phyloP scores from a whole-genome alignment of 1,140 invertebrate genomes.

The Saccostrea glomerata region DNA sequence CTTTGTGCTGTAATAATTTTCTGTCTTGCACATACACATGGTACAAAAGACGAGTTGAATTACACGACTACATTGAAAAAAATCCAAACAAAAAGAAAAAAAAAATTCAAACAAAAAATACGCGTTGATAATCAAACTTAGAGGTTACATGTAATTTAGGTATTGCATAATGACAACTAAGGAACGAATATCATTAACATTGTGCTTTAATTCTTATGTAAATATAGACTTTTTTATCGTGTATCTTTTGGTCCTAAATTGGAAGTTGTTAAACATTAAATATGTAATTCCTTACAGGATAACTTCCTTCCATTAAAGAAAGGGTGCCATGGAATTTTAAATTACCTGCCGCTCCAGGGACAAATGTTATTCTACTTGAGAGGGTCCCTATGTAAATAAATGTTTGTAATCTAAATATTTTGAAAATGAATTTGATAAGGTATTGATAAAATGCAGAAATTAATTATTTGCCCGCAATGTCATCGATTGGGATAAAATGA shows the following conservation, averaged over 20 bases:
- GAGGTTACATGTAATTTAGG: background rate
- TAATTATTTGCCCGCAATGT: constrained; percentile 27
- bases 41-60: background rate
- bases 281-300: background rate
- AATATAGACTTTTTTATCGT: background rate
- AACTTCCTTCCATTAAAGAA: background rate
- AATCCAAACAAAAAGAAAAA: too few relatives aligned
- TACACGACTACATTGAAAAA: background rate
- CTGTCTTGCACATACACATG: background rate
- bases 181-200: background rate
- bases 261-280: constrained; percentile 22
- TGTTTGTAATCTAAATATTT: constrained; percentile 34
- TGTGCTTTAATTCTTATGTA: background rate
- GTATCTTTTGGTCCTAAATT: background rate
- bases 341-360: background rate
- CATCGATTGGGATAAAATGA: constrained; percentile 30
- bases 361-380: constrained; percentile 30
- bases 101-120: background rate
- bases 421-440: constrained; percentile 36
- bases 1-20: background rate
- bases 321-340: background rate
- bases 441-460: constrained; percentile 35
- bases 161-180: background rate
- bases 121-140: background rate
- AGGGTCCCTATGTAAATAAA: constrained; percentile 3